A percentile compares a stretch with the other conserved stretches of the same genome.
Evolutionary conservation across 2,888 invertebrate species (phyloP).

Genomic region (Ophion obscuratus): DNA sequence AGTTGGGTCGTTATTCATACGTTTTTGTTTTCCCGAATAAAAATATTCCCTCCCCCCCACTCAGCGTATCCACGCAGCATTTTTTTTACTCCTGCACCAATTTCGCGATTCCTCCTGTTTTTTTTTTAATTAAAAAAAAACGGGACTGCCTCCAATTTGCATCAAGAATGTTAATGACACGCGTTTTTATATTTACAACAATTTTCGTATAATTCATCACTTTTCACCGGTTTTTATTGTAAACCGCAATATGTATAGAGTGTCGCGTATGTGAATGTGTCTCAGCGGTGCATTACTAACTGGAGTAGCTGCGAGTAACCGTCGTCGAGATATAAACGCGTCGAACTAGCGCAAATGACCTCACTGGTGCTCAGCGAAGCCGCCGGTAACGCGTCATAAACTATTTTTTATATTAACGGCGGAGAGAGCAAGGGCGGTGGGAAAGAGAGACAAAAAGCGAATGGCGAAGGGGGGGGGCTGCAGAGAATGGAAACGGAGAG

Average conservation of each 20-base stretch:
- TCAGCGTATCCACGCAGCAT: not conserved
- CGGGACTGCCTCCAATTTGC: not conserved
- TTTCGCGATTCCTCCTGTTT: not conserved
- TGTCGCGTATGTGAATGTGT: conserved; percentile 6
- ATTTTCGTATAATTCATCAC: conserved; percentile 19
- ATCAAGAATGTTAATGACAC: not conserved
- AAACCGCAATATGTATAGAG: conserved; percentile 31
- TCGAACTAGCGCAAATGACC: conserved; percentile 58
- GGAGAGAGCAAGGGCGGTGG: conserved; percentile 2
- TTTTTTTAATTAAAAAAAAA: not conserved
- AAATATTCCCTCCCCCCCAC: not conserved
- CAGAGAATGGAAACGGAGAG: conserved; percentile 2
- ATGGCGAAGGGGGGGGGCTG: conserved; percentile 10
- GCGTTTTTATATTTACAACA: conserved; percentile 5
- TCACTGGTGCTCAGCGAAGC: conserved; percentile 5
- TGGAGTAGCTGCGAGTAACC: conserved; percentile 17
- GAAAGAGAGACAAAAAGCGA: conserved; percentile 36
- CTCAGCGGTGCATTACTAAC: conserved; percentile 28
- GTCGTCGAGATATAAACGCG: conserved; percentile 37
- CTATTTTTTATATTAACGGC: conserved; percentile 46
- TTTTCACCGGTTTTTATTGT: conserved; percentile 22
- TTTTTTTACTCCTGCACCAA: not conserved
- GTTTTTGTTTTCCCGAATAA: not conserved
- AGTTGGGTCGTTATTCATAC: not conserved
- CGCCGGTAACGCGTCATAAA: conserved; percentile 41